Percentiles rank a stretch among this genome's conserved stretches.
These are phyloP conservation scores for Drosophila macrospina DNA, from an alignment of 2,888 invertebrate genomes.

Conservation along the genomic window DNA sequence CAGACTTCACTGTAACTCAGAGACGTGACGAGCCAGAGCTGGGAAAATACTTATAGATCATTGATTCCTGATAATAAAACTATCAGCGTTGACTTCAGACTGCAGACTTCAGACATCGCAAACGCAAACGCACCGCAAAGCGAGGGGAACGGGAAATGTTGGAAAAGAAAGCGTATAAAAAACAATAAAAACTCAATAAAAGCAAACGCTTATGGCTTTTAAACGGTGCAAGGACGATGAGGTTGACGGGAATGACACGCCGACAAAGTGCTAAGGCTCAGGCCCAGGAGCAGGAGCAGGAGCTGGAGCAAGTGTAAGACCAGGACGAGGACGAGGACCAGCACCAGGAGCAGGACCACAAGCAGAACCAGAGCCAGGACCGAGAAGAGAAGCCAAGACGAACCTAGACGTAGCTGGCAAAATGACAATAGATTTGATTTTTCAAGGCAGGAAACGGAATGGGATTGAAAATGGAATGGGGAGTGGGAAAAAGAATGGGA, in stretches of 20 bases:
- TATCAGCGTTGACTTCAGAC: constrained; percentile 58
- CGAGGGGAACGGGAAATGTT: constrained; percentile 15
- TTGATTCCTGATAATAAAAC: constrained; percentile 77
- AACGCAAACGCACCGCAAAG: constrained; percentile 12
- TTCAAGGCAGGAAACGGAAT: constrained; percentile 60
- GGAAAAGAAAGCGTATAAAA: constrained; percentile 61
- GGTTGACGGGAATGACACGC: constrained; percentile 55
- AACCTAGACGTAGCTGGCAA: constrained; percentile 71
- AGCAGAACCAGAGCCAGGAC: constrained; percentile 11
- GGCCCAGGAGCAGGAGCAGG: constrained; percentile 23
- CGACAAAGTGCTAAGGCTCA: constrained; percentile 65
- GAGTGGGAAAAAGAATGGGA: no score
- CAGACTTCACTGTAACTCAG: constrained; percentile 48
- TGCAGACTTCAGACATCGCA: neutral
- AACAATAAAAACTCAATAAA: constrained; percentile 81
- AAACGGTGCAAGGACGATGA: constrained; percentile 59
- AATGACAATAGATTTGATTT: constrained; percentile 80
- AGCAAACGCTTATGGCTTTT: constrained; percentile 77
- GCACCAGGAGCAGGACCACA: constrained; percentile 22
- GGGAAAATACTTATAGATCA: constrained; percentile 70
- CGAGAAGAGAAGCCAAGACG: constrained; percentile 21
- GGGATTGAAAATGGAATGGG: constrained; percentile 36
- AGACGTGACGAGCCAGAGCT: constrained; percentile 42
- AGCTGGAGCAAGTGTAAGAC: constrained; percentile 14
- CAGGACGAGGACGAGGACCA: constrained; percentile 14